Percentiles rank a stretch among this genome's conserved stretches.
These are phyloP conservation scores for Tuta absoluta DNA, from an alignment of 2,888 invertebrate species.

Conservation along the genomic window DNA sequence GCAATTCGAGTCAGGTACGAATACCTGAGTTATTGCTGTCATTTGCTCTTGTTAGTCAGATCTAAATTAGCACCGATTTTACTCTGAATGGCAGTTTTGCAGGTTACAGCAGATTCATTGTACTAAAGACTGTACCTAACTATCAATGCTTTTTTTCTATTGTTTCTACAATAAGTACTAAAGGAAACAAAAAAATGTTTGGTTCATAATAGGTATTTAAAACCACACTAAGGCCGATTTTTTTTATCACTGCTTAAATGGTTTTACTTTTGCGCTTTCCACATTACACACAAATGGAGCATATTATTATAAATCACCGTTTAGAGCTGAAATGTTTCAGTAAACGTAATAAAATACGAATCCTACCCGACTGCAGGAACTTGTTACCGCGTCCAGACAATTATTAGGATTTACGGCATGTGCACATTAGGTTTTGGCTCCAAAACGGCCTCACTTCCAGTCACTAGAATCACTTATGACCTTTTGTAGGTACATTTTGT, in stretches of 20 bases:
- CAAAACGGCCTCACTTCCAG: background rate
- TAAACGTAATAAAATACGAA: slow-evolving; percentile 60
- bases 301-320: slow-evolving; percentile 55
- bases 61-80: background rate
- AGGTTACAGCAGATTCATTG: background rate
- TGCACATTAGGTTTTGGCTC: slow-evolving; percentile 35
- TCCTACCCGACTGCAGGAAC: slow-evolving; percentile 54
- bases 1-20: slow-evolving; percentile 7
- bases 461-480: slow-evolving; percentile 12
- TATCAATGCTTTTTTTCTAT: no score
- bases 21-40: slow-evolving; percentile 6
- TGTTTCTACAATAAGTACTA: no score
- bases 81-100: no score
- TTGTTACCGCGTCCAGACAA: slow-evolving; percentile 63
- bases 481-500: background rate
- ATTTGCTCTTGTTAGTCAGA: background rate
- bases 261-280: slow-evolving; percentile 7
- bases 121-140: no score
- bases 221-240: no score
- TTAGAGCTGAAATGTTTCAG: slow-evolving; percentile 52
- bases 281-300: slow-evolving; percentile 30
- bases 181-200: no score
- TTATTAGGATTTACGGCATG: slow-evolving; percentile 60
- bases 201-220: no score
- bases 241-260: background rate